Evolutionary conservation across 2,888 invertebrate species (phyloP).

Genomic region (Parnassius apollo): DNA sequence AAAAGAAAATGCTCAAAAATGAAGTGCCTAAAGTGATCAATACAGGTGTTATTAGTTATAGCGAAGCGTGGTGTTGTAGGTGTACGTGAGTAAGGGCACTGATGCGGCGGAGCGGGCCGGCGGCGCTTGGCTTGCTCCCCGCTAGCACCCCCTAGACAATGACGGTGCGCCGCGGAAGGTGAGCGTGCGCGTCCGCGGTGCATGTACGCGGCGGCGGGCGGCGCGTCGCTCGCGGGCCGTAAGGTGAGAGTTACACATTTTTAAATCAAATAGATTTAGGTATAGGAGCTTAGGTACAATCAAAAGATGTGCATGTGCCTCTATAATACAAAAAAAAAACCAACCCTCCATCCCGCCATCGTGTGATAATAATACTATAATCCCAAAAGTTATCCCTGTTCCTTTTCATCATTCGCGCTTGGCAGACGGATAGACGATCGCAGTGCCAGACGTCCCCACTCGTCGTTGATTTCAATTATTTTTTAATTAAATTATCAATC

Average conservation of each 20-base stretch:
- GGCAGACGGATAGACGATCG: too few species aligned
- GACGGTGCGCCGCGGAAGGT: conserved; percentile 41
- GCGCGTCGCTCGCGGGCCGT: conserved; percentile 92
- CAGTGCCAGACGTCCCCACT: too few species aligned
- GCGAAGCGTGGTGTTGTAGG: conserved; percentile 42
- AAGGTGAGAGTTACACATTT: conserved; percentile 72
- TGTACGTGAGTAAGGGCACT: conserved; percentile 62
- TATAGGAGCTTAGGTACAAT: too few species aligned
- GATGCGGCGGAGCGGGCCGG: conserved; percentile 62
- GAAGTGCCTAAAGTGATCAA: conserved; percentile 3
- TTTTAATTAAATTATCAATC: too few species aligned
- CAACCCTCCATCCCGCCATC: too few species aligned
- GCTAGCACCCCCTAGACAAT: conserved; percentile 43
- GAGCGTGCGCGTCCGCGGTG: conserved; percentile 70
- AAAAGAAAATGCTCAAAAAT: background rate
- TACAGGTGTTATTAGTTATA: conserved; percentile 12
- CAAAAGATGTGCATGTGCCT: too few species aligned
- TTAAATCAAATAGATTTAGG: too few species aligned
- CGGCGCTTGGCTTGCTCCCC: conserved; percentile 42
- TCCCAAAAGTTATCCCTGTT: too few species aligned
- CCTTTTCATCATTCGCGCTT: too few species aligned
- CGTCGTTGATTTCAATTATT: too few species aligned
- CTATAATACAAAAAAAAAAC: too few species aligned
- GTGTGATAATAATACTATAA: too few species aligned
- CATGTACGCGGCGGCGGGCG: conserved; percentile 95